Percentiles rank a stretch among this genome's conserved stretches.
phyloP scores from a whole-genome alignment of 2,113 vertebrate genomes.

The Nettapus auritus region DNA sequence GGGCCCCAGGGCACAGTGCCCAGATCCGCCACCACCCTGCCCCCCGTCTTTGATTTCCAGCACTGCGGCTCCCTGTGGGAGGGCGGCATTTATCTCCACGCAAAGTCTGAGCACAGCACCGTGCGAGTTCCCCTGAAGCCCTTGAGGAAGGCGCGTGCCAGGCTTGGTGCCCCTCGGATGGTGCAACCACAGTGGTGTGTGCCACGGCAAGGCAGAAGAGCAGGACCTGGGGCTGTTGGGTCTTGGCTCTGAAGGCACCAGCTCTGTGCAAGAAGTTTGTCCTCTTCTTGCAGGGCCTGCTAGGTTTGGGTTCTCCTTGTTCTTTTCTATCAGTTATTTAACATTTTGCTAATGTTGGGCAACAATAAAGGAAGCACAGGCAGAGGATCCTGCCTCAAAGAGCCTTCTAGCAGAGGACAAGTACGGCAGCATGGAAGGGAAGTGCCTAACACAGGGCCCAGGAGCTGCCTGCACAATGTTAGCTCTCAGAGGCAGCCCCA shows the following conservation, averaged over 20 bases:
- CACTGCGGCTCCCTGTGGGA: background rate
- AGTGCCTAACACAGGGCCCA: fast-evolving
- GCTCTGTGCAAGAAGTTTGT: fast-evolving
- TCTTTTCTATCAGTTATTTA: background rate
- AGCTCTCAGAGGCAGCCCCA: background rate
- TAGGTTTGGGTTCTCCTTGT: background rate
- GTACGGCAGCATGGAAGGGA: background rate
- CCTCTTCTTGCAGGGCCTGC: background rate
- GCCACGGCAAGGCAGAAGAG: fast-evolving
- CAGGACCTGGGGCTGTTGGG: fast-evolving
- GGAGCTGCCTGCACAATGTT: fast-evolving
- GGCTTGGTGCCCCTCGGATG: fast-evolving
- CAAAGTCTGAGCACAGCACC: fast-evolving
- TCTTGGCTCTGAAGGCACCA: background rate
- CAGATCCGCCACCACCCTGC: fast-evolving
- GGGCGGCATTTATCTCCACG: fast-evolving
- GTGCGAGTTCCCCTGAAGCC: fast-evolving
- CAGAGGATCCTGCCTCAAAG: background rate
- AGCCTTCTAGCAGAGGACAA: background rate
- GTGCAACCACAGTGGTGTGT: fast-evolving
- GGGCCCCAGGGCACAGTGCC: slow-evolving; percentile 13
- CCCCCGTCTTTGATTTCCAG: background rate
- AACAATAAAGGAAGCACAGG: fast-evolving
- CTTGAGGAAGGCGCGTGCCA: fast-evolving
- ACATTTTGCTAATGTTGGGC: background rate